Evolutionary conservation across 2,888 invertebrate genomes (phyloP), one percentile per base, ranked within the genome.

Genomic region (Hydrotaea diabolus): DNA sequence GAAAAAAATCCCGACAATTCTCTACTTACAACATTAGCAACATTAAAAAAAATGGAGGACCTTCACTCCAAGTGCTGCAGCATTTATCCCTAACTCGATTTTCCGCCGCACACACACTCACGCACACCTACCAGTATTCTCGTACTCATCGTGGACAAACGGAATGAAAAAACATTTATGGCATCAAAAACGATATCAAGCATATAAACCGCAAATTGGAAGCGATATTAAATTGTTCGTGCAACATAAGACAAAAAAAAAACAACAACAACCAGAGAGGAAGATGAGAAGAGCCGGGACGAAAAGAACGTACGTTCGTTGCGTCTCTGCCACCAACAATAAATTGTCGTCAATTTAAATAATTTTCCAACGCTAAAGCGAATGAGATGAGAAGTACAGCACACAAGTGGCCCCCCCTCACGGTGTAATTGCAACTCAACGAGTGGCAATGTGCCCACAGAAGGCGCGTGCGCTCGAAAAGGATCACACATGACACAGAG

Each of bases 161-260:
- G 19, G n/a, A 43, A 69, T 15, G 39, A 26, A 59, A 74, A 57
- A 82, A 71, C 85, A 80, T 85, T 85, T 85, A 85, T 85, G 79
- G 79, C 80, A 76, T 82, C 80, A 72, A 66, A 85, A 80, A 82
- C 88, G 79, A 82, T 85, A 82, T 85, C 73, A 85, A 85, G 89
- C 89, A 90, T 88, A 90, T 90, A 91, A 91, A 91, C 91, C 91
- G 90, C 91, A 91, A 91, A 91, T 91, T 91, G 92, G 91, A 91
- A 91, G 90, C 89, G 90, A 91, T 92, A 91, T 91, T 92, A 91
- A 91, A 91, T 92, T 91, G 91, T 89, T 90, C 91, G 91, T 92
- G 89, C 90, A 91, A 91, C 90, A 90, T 90, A 78, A 84, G 59
- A 64, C 71, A 73, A 77, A 57, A 73, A 43, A 55, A 57, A 31